Base-by-base conservation (phyloP, 2,113 vertebrate genomes). In the Piprites chloris region DNA sequence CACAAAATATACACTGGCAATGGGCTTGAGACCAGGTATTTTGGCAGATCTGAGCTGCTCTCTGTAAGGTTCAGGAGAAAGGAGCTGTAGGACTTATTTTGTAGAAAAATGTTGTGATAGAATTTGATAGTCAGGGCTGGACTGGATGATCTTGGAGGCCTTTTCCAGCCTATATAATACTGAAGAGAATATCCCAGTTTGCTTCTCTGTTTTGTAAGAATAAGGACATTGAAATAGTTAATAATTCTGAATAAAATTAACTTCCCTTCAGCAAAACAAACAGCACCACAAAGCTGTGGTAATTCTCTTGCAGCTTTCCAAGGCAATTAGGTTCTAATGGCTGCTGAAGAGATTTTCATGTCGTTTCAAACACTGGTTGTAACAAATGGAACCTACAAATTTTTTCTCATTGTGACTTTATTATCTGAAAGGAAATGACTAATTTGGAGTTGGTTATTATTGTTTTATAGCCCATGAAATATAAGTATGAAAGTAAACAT, bases 401-500 rank as follows among this genome's bases (percentile, higher is more conserved):
- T 95, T 90, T 84, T 92, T 83, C 73, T 96, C 83, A 39, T 94
- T 96, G 91, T 89, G 89, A 95, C 84, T 94, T 96, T 89, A 95
- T 97, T 95, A 95, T 95, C 80, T 78, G 65, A 82, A 72, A 89
- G 84, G 91, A 96, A 96, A 95, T 94, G 52, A 81, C 91, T 96
- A 94, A 96, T 95, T 95, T 82, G 77, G 73, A 95, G 80, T 82
- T 96, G 74, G 91, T 95, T 96, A 84, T 95, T 95, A 86, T 71
- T 96, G 93, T 63, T 95, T 96, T 96, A 96, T 95, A 95, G 91
- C 46, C 93, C 95, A 68, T 97, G 96, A 97, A 97, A 87, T 95
- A 89, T 47, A 94, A 91, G 62, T 78, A n/a, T 89, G 53, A 49
- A 94, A 93, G 85, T 82, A 87, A 95, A 84, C 83, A 92, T 77